Percentiles rank a stretch among this genome's conserved stretches.
Conservation (phyloP, 2,797 vertebrate species). For the Novumbra hubbsi region DNA sequence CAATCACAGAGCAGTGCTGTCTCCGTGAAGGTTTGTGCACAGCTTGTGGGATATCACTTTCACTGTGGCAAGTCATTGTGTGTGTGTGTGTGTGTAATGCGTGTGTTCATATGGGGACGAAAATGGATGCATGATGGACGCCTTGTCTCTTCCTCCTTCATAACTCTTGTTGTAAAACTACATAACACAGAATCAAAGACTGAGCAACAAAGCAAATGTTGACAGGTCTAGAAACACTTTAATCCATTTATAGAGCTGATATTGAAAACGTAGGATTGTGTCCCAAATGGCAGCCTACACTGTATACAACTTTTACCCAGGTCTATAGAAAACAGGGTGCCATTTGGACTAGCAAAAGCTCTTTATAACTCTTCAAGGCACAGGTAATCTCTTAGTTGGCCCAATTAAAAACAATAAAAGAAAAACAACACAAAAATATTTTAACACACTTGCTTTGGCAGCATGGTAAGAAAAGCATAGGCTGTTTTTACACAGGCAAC, state of each 20-base stretch:
- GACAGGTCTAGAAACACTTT: slow-evolving; percentile 27
- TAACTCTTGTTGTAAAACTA: slow-evolving; percentile 9
- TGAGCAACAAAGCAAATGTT: background rate
- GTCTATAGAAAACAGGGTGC: background rate
- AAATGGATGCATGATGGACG: slow-evolving; percentile 14
- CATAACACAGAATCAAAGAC: background rate
- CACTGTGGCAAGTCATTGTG: background rate
- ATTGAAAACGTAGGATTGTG: background rate
- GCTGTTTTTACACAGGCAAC: slow-evolving; percentile 11
- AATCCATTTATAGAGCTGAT: background rate
- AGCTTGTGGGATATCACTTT: background rate
- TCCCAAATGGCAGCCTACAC: background rate
- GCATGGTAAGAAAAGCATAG: slow-evolving; percentile 19
- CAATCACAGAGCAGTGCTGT: slow-evolving; percentile 16
- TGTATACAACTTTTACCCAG: background rate
- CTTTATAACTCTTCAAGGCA: slow-evolving; percentile 51
- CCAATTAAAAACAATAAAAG: slow-evolving; percentile 40
- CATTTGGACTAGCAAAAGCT: background rate
- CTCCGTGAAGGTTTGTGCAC: slow-evolving; percentile 18
- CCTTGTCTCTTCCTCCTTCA: background rate
- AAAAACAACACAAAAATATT: no score
- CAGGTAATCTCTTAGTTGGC: slow-evolving; percentile 54
- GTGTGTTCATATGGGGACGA: background rate
- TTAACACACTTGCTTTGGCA: background rate
- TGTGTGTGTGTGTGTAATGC: background rate